A percentile compares a stretch with the other conserved stretches of the same genome.
These are phyloP conservation scores for Cettia cetti DNA, from an alignment of 2,113 vertebrate genomes.

Conservation along the genomic window DNA sequence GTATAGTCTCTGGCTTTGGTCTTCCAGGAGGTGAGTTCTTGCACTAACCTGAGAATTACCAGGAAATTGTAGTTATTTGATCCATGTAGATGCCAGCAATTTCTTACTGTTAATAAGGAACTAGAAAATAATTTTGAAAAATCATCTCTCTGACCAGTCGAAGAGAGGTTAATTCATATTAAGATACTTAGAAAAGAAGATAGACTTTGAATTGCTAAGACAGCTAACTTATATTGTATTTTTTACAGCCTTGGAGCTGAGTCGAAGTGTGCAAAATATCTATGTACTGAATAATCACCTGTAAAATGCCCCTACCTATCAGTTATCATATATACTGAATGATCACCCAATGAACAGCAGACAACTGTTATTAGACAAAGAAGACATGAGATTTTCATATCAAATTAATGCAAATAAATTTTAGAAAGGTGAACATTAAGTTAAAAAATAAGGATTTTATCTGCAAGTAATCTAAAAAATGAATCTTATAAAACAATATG, in stretches of 20 bases:
- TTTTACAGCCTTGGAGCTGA: background rate
- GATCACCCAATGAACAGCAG: background rate
- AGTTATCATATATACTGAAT: background rate
- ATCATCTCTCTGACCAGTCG: fast-evolving
- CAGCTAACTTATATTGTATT: fast-evolving
- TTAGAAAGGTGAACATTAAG: background rate
- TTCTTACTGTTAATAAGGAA: background rate
- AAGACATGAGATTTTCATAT: background rate
- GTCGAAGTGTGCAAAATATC: background rate
- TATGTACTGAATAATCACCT: background rate
- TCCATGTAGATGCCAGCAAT: background rate
- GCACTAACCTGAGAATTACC: background rate
- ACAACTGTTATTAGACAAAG: background rate
- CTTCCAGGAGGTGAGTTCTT: background rate
- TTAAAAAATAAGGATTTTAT: background rate
- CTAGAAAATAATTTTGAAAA: background rate
- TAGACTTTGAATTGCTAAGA: background rate
- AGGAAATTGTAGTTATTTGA: background rate
- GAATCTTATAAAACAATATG: background rate
- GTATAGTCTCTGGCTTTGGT: background rate
- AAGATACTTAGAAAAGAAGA: background rate
- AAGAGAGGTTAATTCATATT: background rate
- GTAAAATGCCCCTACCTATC: background rate
- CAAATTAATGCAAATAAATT: background rate
- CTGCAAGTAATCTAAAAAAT: background rate